Evolutionary conservation across 2,797 vertebrate genomes (phyloP), one percentile per base, ranked within the genome.

Genomic region (Paratrypauchen microcephalus): DNA sequence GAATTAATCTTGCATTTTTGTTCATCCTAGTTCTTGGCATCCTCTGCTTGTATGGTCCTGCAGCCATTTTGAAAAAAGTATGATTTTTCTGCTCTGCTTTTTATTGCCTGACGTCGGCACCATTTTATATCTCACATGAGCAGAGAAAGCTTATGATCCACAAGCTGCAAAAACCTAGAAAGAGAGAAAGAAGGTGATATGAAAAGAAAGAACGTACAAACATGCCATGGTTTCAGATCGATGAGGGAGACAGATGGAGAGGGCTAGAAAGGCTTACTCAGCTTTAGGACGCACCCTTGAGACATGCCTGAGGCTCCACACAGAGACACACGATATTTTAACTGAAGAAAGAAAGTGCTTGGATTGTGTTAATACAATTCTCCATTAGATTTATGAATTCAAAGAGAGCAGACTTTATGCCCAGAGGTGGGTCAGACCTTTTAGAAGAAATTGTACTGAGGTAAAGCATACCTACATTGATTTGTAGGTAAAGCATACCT

Each of bases 221-320:
- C 75, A 74, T 63, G 66, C 76, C 75, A 74, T 15, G 52, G 60
- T 47, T 74, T 71, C 69, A 58, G 85, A 87, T 89, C 83, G 79
- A 88, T 89, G 74, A 72, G 77, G 87, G 76, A 83, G 84, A 80
- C 68, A 67, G 81, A 86, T 74, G 71, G 68, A 66, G 65, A 60
- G 69, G 77, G 60, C 80, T 72, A 67, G 77, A 85, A 83, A 72
- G 73, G 85, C 83, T 80, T 78, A 65, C 80, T 89, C 87, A 89
- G 89, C 89, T 86, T 39, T 68, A 3, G 69, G 66, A 75, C 30
- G 78, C 85, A 47, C 74, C 28, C 2, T 60, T 3, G 39, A 76
- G 71, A 79, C 73, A 18, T 39, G 73, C 81, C 78, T 80, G 72
- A 32, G 69, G 69, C 76, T 80, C 47, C 63, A n/a, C 28, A 39